These are phyloP conservation scores for Parambassis ranga DNA, from an alignment of 2,797 vertebrate genomes.

Conservation along the genomic window DNA sequence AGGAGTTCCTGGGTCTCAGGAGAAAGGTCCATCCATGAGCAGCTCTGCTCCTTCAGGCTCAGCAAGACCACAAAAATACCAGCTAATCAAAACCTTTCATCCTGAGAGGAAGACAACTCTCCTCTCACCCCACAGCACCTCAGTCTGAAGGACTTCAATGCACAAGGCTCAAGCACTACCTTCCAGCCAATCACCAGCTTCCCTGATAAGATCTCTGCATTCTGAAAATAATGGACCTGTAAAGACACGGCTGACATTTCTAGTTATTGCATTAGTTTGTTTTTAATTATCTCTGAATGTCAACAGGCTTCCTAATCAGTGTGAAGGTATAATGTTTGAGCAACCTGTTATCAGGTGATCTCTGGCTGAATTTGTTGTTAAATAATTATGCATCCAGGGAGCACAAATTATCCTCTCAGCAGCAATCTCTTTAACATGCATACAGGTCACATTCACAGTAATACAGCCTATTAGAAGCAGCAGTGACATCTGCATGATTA, in stretches of 20 bases:
- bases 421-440: conserved; percentile 42
- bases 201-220: conserved; percentile 8
- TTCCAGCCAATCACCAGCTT: not conserved
- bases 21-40: conserved; percentile 43
- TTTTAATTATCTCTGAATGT: conserved; percentile 7
- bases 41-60: conserved; percentile 31
- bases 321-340: not conserved
- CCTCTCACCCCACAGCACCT: conserved; percentile 25
- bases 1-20: conserved; percentile 12
- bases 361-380: conserved; percentile 20
- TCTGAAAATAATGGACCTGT: not conserved
- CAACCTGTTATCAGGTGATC: not conserved
- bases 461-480: not conserved
- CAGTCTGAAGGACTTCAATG: conserved; percentile 11
- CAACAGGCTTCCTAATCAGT: conserved; percentile 9
- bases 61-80: conserved; percentile 37
- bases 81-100: conserved; percentile 69
- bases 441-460: conserved; percentile 25
- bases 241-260: conserved; percentile 31
- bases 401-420: conserved; percentile 32
- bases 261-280: not conserved
- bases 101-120: conserved; percentile 25
- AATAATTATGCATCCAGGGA: conserved; percentile 29
- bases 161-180: not conserved
- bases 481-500: not conserved